Evolutionary conservation across 2,113 vertebrate genomes (phyloP).

Genomic region (Neopipo cinnamomea): DNA sequence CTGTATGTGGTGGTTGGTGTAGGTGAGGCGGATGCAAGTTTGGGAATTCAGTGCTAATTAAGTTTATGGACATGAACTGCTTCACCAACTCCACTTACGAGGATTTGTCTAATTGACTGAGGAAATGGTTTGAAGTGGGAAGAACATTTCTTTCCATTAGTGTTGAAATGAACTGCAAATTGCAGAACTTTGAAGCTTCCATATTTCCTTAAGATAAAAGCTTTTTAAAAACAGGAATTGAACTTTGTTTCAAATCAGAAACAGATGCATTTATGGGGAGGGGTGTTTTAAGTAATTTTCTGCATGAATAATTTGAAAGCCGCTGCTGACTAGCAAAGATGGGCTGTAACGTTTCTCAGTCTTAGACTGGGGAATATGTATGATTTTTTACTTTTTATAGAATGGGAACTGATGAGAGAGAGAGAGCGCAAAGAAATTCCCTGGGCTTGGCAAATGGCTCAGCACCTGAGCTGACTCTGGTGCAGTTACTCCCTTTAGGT

Average conservation of each 20-base stretch:
- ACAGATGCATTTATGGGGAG: slow-evolving; percentile 47
- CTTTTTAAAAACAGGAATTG: slow-evolving; percentile 40
- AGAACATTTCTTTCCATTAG: slow-evolving; percentile 77
- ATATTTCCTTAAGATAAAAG: slow-evolving; percentile 75
- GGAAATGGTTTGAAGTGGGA: slow-evolving; percentile 75
- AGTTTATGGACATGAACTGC: slow-evolving; percentile 70
- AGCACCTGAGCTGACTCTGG: not conserved
- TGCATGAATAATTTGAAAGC: slow-evolving; percentile 58
- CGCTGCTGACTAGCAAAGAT: slow-evolving; percentile 3
- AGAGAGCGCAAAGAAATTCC: not conserved
- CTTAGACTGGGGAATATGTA: not conserved
- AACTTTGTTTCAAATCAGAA: slow-evolving; percentile 67
- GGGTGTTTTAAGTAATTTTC: slow-evolving; percentile 63
- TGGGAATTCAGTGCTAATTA: slow-evolving; percentile 69
- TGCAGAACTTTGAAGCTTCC: slow-evolving; percentile 60
- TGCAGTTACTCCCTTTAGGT: not conserved
- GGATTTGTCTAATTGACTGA: slow-evolving; percentile 80
- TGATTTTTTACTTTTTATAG: not conserved
- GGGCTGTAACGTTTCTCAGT: not conserved
- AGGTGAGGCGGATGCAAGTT: slow-evolving; percentile 39
- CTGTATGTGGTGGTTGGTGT: not conserved
- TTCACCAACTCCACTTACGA: slow-evolving; percentile 73
- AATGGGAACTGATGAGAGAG: not conserved
- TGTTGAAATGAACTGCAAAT: slow-evolving; percentile 75
- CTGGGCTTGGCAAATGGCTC: not conserved